A percentile compares a stretch with the other conserved stretches of the same genome.
Evolutionary conservation across 2,113 vertebrate genomes (phyloP).

Genomic region (Trichechus manatus): DNA sequence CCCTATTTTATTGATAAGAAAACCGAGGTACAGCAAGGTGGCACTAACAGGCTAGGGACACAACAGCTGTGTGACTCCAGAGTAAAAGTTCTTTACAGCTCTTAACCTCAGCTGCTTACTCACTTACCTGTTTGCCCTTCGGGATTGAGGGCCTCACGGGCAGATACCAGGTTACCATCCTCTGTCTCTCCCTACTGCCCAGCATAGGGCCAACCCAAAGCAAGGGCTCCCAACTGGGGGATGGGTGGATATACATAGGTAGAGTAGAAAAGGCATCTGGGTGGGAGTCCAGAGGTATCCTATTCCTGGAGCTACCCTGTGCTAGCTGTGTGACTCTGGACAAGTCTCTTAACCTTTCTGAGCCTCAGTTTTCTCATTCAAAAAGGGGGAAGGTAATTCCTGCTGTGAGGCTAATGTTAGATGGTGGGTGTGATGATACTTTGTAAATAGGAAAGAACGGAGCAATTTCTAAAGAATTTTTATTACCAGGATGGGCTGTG

Average conservation of each 20-base stretch:
- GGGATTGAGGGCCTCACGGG: background rate
- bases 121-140: background rate
- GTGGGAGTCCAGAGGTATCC: background rate
- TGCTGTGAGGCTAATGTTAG: background rate
- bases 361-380: slow-evolving; percentile 34
- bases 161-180: background rate
- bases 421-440: background rate
- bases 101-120: background rate
- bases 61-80: background rate
- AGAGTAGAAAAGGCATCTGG: background rate
- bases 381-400: background rate
- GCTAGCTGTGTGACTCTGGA: background rate
- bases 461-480: slow-evolving; percentile 28
- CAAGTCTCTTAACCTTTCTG: slow-evolving; percentile 7
- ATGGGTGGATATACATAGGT: background rate
- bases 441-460: slow-evolving; percentile 41
- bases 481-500: slow-evolving; percentile 11
- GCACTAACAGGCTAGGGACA: background rate
- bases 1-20: background rate
- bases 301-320: background rate
- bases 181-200: background rate
- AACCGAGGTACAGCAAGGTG: slow-evolving; percentile 31
- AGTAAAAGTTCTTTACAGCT: background rate
- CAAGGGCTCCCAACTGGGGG: background rate
- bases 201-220: background rate